Evolutionary conservation across 2,797 vertebrate genomes (phyloP), one percentile per base, ranked within the genome.

Genomic region (Ceryle rudis): DNA sequence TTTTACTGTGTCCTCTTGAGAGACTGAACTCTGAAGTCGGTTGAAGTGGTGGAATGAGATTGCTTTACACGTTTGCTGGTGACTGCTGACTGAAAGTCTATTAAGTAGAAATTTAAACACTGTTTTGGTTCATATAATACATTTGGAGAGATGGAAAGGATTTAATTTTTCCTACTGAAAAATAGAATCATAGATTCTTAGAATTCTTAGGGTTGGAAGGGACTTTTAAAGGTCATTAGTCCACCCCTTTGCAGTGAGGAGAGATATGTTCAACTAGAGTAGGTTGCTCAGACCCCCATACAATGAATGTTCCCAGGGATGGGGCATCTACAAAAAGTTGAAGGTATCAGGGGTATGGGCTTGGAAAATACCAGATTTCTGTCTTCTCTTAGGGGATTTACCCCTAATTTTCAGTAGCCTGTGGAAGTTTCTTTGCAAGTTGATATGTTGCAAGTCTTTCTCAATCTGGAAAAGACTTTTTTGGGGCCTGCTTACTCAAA

Each of bases 301-400:
- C 37, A 64, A 16, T 29, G 60, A 29, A 62, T 41, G 28, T 62
- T 62, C 41, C 61, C 13, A n/a, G 41, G 39, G 39, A 41, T 29
- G 26, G 37, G 19, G 12, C 37, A 29, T 41, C 28, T 41, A 41
- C 39, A 41, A 29, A 62, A 83, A 41, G 21, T 12, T 69, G 26
- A 65, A 5, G 4, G 9, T 70, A 14, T 57, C n/a, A n/a, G 61
- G n/a, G 55, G 5, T 51, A 5, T 55, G 58, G 21, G 42, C 41
- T 44, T 35, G 31, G 46, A 54, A 86, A 25, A 22, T 22, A 16
- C 11, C 52, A 22, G 25, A 3, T 75, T 81, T 83, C 39, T 37
- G 23, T 62, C 66, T 74, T 5, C 14, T 79, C 0, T 55, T n/a
- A 8, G 0, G 10, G 29, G 20, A 55, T 67, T 73, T 85, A 14